These are phyloP conservation scores for Pterophyllum scalare DNA, from an alignment of 2,113 vertebrate species.

Conservation along the genomic window DNA sequence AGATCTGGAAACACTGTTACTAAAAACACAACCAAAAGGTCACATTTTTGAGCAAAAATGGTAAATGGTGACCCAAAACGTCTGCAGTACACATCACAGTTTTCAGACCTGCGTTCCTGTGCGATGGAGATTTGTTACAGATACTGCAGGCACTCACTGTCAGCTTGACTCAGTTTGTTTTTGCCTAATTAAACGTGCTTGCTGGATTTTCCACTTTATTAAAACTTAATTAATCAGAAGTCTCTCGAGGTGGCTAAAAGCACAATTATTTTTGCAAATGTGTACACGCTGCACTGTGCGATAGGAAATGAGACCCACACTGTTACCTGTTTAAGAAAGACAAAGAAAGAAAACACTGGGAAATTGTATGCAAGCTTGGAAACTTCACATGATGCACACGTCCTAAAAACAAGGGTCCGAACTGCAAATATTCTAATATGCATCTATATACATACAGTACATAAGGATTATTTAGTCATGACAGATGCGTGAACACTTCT, in stretches of 20 bases:
- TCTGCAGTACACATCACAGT: neutral
- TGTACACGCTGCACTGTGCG: neutral
- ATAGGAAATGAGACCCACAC: neutral
- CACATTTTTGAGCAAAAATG: neutral
- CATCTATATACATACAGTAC: neutral
- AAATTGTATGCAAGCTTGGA: accelerated
- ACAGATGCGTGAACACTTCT: neutral
- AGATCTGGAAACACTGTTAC: too few relatives aligned
- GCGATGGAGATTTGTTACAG: neutral
- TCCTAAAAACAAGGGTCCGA: neutral
- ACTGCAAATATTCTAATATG: neutral
- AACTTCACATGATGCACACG: neutral
- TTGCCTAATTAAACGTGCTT: neutral
- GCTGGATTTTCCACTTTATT: neutral
- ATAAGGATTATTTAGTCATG: neutral
- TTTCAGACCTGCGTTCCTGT: neutral
- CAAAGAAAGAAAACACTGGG: neutral
- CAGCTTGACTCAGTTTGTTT: neutral
- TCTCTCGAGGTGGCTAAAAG: neutral
- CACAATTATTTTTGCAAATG: neutral
- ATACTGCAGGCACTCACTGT: neutral
- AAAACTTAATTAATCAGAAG: conserved; percentile 12
- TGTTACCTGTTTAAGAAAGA: accelerated
- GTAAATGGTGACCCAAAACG: neutral
- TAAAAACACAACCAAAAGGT: neutral